Evolutionary conservation across 1,140 invertebrate species (phyloP).

Genomic region (Pseudomyrmex cubaensis): DNA sequence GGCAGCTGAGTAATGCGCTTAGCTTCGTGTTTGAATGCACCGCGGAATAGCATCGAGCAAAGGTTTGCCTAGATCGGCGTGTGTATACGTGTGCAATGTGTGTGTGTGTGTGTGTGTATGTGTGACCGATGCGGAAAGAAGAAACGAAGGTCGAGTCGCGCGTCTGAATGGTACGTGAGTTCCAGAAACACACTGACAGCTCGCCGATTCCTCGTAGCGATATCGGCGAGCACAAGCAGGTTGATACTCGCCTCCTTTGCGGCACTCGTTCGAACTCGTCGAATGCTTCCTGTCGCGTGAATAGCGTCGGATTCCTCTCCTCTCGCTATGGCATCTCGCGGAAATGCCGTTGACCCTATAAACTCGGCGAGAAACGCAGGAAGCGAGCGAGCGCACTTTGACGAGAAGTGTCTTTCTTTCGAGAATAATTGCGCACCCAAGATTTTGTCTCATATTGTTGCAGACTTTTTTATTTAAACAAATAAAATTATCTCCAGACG

Average conservation of each 20-base stretch:
- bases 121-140: constrained; percentile 35
- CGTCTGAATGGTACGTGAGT: constrained; percentile 77
- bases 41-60: not conserved
- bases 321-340: not conserved
- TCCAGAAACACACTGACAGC: constrained; percentile 79
- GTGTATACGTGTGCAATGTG: no score
- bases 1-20: constrained; percentile 35
- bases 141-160: constrained; percentile 62
- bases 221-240: constrained; percentile 39
- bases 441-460: no score
- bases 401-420: not conserved
- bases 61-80: no score
- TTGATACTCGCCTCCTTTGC: constrained; percentile 45
- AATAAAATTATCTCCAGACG: no score
- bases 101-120: not conserved
- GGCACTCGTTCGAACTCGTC: constrained; percentile 57
- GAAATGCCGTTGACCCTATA: constrained; percentile 50
- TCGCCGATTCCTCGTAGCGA: constrained; percentile 75
- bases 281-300: constrained; percentile 67
- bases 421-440: not conserved
- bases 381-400: not conserved
- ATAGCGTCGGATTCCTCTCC: constrained; percentile 51
- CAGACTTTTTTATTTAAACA: no score
- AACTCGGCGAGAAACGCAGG: constrained; percentile 25
- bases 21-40: constrained; percentile 34